These are phyloP conservation scores for Tupaia tana DNA, from an alignment of 2,113 vertebrate species.

Conservation along the genomic window DNA sequence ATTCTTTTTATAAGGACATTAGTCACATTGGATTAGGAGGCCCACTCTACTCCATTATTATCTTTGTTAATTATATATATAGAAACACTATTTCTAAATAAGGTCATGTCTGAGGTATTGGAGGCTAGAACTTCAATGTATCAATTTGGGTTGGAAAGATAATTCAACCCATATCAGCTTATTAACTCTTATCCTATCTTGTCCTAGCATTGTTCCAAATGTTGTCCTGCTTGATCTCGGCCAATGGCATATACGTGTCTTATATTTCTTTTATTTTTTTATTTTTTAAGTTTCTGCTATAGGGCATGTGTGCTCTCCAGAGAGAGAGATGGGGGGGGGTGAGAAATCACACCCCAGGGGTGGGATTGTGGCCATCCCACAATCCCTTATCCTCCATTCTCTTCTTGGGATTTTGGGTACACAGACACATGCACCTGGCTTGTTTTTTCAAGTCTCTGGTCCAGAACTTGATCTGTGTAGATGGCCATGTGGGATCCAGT, in stretches of 20 bases:
- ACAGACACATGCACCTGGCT: too few relatives aligned
- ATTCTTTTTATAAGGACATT: slow-evolving; percentile 12
- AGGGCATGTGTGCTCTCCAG: too few relatives aligned
- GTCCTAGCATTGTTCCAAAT: neutral
- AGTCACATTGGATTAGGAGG: neutral
- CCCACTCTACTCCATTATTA: neutral
- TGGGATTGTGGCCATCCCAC: too few relatives aligned
- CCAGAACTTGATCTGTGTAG: too few relatives aligned
- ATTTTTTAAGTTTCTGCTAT: too few relatives aligned
- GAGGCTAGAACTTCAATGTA: neutral
- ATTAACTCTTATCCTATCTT: slow-evolving; percentile 16
- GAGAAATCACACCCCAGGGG: too few relatives aligned
- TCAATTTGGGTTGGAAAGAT: neutral
- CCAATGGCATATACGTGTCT: neutral
- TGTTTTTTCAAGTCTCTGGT: too few relatives aligned
- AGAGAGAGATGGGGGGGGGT: too few relatives aligned
- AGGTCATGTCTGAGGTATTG: neutral
- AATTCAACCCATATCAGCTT: neutral
- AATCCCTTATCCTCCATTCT: too few relatives aligned
- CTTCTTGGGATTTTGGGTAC: too few relatives aligned
- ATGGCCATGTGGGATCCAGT: too few relatives aligned
- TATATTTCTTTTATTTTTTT: neutral
- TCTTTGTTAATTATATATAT: neutral
- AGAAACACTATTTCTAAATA: slow-evolving; percentile 22
- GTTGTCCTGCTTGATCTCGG: slow-evolving; percentile 2